Conservation (phyloP, 37 sponge, comb jelly and placozoan species). For the Mnemiopsis leidyi region DNA sequence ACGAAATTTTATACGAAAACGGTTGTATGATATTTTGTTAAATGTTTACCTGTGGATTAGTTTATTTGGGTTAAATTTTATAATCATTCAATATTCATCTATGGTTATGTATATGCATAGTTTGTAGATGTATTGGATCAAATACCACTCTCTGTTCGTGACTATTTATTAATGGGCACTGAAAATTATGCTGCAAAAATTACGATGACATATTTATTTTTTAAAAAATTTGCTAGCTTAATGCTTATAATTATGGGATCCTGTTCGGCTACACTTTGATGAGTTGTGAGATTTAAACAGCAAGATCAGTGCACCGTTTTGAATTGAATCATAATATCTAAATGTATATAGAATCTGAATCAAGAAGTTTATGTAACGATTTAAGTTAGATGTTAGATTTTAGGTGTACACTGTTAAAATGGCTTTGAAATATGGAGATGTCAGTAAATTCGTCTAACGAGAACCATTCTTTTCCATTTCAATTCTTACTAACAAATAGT, state of each 20-base stretch:
- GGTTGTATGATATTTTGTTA: neutral
- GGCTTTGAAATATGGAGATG: neutral
- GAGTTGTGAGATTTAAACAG: too few species aligned
- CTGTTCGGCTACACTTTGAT: neutral
- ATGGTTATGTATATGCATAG: neutral
- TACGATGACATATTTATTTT: too few species aligned
- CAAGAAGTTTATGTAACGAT: neutral
- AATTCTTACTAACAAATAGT: neutral
- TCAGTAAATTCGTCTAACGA: neutral
- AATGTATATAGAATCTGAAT: neutral
- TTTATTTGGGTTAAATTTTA: neutral
- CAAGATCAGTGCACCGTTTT: neutral
- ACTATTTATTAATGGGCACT: neutral
- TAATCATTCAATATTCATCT: neutral
- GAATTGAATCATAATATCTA: neutral
- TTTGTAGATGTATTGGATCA: neutral
- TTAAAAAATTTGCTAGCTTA: too few species aligned
- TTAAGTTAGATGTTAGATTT: neutral
- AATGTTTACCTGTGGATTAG: neutral
- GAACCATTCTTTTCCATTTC: neutral
- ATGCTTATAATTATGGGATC: neutral
- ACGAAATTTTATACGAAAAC: neutral
- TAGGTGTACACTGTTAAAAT: neutral
- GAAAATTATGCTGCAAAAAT: neutral
- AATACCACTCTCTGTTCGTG: neutral